A percentile compares a stretch with the other conserved stretches of the same genome.
Conservation (phyloP, 2,113 vertebrate genomes). For the Corynorhinus townsendii region DNA sequence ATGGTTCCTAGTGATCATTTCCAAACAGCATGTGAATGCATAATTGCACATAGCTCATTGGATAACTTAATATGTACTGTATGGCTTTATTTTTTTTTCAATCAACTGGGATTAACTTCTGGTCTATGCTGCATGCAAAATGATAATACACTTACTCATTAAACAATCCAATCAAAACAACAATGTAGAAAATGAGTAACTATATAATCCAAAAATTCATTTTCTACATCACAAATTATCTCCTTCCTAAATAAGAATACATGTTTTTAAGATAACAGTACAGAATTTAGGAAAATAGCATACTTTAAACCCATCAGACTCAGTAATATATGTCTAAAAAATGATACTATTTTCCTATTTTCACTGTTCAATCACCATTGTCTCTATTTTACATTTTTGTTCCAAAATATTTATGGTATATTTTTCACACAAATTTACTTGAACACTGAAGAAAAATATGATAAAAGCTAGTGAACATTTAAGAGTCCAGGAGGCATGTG, state of each 20-base stretch:
- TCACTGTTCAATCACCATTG: neutral
- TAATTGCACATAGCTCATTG: neutral
- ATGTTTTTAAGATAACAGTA: neutral
- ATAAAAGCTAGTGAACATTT: neutral
- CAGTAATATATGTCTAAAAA: neutral
- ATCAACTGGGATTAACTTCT: neutral
- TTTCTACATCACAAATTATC: neutral
- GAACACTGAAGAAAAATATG: neutral
- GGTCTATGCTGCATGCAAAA: neutral
- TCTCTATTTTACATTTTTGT: neutral
- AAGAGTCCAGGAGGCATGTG: neutral
- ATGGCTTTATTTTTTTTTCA: constrained; percentile 3
- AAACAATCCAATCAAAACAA: neutral
- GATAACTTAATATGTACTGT: neutral
- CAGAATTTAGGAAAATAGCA: neutral
- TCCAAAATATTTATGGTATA: neutral
- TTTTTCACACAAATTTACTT: neutral
- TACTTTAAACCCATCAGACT: neutral
- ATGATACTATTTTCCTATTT: neutral
- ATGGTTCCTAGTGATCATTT: neutral
- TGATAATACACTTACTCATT: neutral
- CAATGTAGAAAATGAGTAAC: neutral
- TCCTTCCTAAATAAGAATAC: neutral
- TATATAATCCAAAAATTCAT: neutral
- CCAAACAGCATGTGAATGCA: neutral